These are phyloP conservation scores for Sturmia bella DNA, from an alignment of 2,888 invertebrate genomes.

Conservation along the genomic window DNA sequence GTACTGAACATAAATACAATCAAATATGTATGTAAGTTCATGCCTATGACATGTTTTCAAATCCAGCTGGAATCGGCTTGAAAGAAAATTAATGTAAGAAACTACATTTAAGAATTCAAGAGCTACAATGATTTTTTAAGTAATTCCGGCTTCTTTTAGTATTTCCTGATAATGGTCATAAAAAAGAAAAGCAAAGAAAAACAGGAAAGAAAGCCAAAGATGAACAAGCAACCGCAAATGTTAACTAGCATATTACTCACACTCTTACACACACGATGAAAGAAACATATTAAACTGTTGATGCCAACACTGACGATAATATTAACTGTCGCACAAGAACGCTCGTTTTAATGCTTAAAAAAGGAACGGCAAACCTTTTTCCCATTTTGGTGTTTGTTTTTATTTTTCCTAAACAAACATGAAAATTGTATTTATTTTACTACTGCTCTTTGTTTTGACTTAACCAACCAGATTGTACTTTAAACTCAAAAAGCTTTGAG, in stretches of 20 bases:
- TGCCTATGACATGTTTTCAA: too few relatives aligned
- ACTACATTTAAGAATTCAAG: conserved; percentile 45
- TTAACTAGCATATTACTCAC: conserved; percentile 13
- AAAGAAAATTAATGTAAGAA: too few relatives aligned
- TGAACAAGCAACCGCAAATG: conserved; percentile 18
- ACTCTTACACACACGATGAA: background rate
- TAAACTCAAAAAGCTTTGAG: background rate
- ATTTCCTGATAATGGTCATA: conserved; percentile 64
- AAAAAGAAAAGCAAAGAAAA: conserved; percentile 71
- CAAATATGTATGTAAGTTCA: conserved; percentile 6
- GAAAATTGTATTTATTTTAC: conserved; percentile 52
- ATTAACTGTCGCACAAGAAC: conserved; percentile 30
- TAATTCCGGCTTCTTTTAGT: conserved; percentile 57
- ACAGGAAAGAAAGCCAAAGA: background rate
- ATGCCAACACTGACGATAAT: conserved; percentile 51
- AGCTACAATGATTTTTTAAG: conserved; percentile 39
- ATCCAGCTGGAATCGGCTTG: too few relatives aligned
- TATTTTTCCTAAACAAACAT: conserved; percentile 51
- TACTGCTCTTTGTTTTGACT: conserved; percentile 15
- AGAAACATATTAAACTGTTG: conserved; percentile 44
- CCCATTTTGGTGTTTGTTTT: conserved; percentile 2
- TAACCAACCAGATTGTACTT: background rate
- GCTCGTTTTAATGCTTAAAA: background rate
- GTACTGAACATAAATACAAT: conserved; percentile 39
- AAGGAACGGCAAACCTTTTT: conserved; percentile 40